Evolutionary conservation across 1,140 invertebrate genomes (phyloP).

Genomic region (Diachasma alloeum): DNA sequence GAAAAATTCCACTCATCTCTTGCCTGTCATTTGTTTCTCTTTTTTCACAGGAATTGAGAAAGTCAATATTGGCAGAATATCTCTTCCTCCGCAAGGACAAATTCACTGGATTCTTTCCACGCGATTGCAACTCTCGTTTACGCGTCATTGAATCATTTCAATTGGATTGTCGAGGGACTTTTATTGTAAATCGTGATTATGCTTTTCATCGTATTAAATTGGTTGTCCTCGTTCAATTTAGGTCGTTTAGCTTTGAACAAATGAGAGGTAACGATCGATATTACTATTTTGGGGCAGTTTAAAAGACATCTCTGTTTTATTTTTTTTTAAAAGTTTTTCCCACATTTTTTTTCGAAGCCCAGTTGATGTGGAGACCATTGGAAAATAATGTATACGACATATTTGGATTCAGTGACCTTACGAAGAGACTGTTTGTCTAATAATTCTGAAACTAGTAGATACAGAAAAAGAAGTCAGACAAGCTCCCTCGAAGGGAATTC

Average conservation of each 20-base stretch:
- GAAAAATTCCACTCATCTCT: neutral
- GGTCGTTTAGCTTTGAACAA: neutral
- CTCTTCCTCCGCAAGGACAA: neutral
- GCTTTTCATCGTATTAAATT: neutral
- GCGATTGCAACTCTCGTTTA: neutral
- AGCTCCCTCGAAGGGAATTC: too few relatives aligned
- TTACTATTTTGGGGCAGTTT: too few relatives aligned
- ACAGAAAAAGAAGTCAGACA: too few relatives aligned
- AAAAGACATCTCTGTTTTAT: too few relatives aligned
- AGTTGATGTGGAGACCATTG: too few relatives aligned
- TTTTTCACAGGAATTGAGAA: neutral
- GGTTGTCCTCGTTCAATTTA: neutral
- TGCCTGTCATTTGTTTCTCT: neutral
- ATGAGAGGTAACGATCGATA: too few relatives aligned
- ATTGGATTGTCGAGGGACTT: neutral
- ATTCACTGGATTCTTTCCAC: neutral
- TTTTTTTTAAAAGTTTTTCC: too few relatives aligned
- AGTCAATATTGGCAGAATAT: neutral
- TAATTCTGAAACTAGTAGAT: too few relatives aligned
- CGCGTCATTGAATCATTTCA: neutral
- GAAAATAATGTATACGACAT: too few relatives aligned
- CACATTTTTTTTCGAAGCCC: too few relatives aligned
- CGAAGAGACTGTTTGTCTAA: too few relatives aligned
- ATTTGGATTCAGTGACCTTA: too few relatives aligned
- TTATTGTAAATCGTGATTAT: neutral